Evolutionary conservation across 2,113 vertebrate genomes (phyloP).

Genomic region (Trematomus loennbergii): DNA sequence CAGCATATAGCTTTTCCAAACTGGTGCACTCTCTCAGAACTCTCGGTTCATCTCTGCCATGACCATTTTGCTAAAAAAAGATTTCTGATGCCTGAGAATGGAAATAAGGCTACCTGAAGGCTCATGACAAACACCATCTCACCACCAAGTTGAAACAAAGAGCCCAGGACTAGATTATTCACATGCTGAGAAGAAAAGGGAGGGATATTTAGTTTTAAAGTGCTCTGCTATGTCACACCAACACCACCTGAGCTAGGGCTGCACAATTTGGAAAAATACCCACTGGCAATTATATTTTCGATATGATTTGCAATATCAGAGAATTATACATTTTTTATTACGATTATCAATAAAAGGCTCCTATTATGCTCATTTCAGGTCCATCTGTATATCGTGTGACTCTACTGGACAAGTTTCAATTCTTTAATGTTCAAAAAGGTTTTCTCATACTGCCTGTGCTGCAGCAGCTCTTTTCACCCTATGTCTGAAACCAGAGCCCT

Average conservation of each 20-base stretch:
- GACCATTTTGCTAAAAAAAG: constrained; percentile 12
- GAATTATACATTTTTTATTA: no score
- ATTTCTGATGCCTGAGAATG: constrained; percentile 24
- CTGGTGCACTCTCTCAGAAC: constrained; percentile 24
- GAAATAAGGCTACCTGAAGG: constrained; percentile 53
- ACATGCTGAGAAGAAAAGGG: constrained; percentile 1
- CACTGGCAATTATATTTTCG: no score
- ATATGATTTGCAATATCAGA: no score
- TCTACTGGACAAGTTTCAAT: no score
- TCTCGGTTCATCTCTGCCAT: not conserved
- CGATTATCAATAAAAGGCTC: no score
- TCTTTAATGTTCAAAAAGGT: no score
- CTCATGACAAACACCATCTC: constrained; percentile 22
- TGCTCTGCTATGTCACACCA: constrained; percentile 30
- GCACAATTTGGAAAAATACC: no score
- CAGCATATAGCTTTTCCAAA: constrained; percentile 13
- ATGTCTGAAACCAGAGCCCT: no score
- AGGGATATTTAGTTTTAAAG: constrained; percentile 10
- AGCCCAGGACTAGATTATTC: not conserved
- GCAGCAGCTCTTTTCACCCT: no score
- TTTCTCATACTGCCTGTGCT: no score
- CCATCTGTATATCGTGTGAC: no score
- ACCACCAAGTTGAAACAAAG: not conserved
- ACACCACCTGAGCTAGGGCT: not conserved
- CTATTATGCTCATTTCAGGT: no score